Evolutionary conservation across 2,113 vertebrate species (phyloP).

Genomic region (Hepsetus odoe): DNA sequence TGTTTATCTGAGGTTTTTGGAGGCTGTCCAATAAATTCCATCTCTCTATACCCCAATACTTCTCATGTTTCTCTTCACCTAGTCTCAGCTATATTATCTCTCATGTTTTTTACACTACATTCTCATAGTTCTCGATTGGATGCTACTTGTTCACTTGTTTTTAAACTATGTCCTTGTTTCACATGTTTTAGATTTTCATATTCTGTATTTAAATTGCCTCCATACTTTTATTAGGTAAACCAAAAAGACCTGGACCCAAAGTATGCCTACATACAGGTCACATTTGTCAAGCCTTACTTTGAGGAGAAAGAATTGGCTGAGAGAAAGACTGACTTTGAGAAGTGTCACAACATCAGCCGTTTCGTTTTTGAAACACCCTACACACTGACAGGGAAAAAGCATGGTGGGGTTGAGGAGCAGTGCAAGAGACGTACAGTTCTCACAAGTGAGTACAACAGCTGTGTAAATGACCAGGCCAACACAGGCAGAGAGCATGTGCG

Average conservation of each 20-base stretch:
- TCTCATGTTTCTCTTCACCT: background rate
- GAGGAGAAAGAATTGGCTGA: slow-evolving; percentile 92
- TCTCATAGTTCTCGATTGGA: background rate
- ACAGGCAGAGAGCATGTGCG: background rate
- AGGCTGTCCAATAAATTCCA: background rate
- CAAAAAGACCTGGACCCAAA: slow-evolving; percentile 90
- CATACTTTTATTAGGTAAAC: slow-evolving; percentile 79
- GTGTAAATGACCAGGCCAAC: background rate
- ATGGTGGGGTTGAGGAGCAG: slow-evolving; percentile 93
- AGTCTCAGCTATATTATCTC: background rate
- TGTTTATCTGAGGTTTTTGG: background rate
- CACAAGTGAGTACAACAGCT: slow-evolving; percentile 78
- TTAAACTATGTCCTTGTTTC: background rate
- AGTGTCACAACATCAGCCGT: slow-evolving; percentile 89
- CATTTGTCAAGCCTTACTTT: slow-evolving; percentile 93
- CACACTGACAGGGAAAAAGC: slow-evolving; percentile 94
- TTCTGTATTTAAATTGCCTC: background rate
- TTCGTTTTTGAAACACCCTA: slow-evolving; percentile 97
- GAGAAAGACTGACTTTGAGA: slow-evolving; percentile 92
- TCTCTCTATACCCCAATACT: background rate
- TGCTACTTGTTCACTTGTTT: background rate
- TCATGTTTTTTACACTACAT: background rate
- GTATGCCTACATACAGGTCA: slow-evolving; percentile 93
- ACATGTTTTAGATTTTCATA: background rate
- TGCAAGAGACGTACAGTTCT: slow-evolving; percentile 91